phyloP scores from a whole-genome alignment of 1,140 invertebrate genomes.

The Myzus persicae region DNA sequence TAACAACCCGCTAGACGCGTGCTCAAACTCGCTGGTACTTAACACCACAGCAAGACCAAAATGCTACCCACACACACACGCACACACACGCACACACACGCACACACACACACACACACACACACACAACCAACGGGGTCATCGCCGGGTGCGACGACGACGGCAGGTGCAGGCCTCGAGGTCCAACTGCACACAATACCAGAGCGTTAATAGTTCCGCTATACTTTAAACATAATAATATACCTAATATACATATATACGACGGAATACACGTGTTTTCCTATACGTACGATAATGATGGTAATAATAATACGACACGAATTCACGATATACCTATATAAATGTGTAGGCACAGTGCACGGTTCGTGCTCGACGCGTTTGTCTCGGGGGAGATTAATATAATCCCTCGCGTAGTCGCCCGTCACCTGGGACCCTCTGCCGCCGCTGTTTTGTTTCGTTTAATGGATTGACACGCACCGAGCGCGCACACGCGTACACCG shows the following conservation, averaged over 20 bases:
- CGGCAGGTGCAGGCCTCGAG: not conserved
- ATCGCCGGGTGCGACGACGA: not conserved
- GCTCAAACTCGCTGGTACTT: not conserved
- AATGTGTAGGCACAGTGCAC: not conserved
- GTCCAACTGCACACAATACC: not conserved
- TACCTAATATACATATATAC: too few species aligned
- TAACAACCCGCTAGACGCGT: not conserved
- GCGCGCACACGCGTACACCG: not conserved
- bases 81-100: too few species aligned
- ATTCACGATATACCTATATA: not conserved
- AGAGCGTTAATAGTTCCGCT: conserved; percentile 1
- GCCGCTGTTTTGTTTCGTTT: not conserved
- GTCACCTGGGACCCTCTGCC: not conserved
- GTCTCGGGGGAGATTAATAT: not conserved
- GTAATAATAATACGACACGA: not conserved
- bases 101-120: too few species aligned
- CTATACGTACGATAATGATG: not conserved
- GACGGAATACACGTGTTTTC: not conserved
- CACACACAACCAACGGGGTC: not conserved
- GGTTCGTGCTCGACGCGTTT: not conserved
- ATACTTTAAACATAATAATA: too few species aligned
- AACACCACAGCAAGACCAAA: not conserved
- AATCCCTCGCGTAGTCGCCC: not conserved
- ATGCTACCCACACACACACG: not conserved
- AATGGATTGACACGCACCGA: not conserved